phyloP scores from a whole-genome alignment of 1,140 invertebrate genomes.

The Pseudomyrmex concolor region DNA sequence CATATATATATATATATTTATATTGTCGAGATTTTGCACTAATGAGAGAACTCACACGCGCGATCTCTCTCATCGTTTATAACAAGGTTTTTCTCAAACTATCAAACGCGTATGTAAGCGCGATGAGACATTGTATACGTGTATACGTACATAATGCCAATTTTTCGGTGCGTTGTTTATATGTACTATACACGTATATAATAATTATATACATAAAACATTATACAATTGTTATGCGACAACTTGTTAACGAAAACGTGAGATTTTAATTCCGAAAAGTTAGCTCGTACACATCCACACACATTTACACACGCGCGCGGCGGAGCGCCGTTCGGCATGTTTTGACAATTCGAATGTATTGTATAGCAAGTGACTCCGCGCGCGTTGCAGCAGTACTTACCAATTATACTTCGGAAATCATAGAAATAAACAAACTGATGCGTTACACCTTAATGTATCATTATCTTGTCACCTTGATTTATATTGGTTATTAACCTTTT shows the following conservation, averaged over 20 bases:
- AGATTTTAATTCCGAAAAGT: conserved; percentile 15
- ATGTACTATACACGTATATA: conserved; percentile 7
- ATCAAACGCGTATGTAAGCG: background rate
- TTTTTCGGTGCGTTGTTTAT: too few relatives aligned
- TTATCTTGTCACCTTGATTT: conserved; percentile 1
- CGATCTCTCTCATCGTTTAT: conserved; percentile 44
- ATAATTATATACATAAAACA: conserved; percentile 4
- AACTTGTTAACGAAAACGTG: conserved; percentile 69
- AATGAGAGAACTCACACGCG: background rate
- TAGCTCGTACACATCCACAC: background rate
- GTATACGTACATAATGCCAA: too few relatives aligned
- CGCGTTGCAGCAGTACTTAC: background rate
- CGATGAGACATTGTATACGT: conserved; percentile 50
- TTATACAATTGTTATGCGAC: conserved; percentile 64
- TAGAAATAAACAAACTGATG: conserved; percentile 32
- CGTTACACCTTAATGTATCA: background rate
- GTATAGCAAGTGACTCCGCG: background rate
- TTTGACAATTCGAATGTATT: conserved; percentile 4
- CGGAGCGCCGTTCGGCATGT: background rate
- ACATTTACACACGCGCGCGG: background rate
- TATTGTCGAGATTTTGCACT: conserved; percentile 10
- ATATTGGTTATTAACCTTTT: conserved; percentile 54
- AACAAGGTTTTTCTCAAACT: conserved; percentile 16
- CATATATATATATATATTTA: too few relatives aligned
- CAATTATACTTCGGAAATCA: background rate